A percentile compares a stretch with the other conserved stretches of the same genome.
Evolutionary conservation across 2,797 vertebrate species (phyloP).

Genomic region (Sebastes taczanowskii): DNA sequence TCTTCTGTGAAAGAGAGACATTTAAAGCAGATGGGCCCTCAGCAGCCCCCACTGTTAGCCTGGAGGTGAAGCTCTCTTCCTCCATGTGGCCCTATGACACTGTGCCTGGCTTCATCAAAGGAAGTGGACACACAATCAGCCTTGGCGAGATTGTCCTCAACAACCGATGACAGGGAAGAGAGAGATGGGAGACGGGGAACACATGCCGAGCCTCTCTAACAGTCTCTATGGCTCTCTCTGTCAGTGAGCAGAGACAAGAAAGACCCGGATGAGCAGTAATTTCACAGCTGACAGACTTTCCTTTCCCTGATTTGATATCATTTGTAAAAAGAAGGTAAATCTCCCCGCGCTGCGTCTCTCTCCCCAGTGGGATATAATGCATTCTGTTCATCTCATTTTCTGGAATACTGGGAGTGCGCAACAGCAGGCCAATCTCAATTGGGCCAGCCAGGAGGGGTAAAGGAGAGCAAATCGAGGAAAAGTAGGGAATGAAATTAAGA

Average conservation of each 20-base stretch:
- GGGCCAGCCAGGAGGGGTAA: conserved; percentile 57
- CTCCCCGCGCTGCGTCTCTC: conserved; percentile 61
- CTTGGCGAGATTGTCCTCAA: conserved; percentile 72
- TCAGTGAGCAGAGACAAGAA: conserved; percentile 75
- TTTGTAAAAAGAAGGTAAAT: conserved; percentile 79
- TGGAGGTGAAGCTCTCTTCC: conserved; percentile 22
- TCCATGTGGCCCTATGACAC: conserved; percentile 40
- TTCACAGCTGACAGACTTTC: conserved; percentile 85
- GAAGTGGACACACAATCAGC: conserved; percentile 71
- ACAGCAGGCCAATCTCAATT: conserved; percentile 61
- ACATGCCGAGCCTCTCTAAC: conserved; percentile 47
- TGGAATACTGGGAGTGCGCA: conserved; percentile 56
- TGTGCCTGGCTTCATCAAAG: conserved; percentile 38
- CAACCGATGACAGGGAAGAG: conserved; percentile 41
- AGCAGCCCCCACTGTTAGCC: not conserved
- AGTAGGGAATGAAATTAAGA: conserved; percentile 76
- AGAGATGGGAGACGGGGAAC: conserved; percentile 42
- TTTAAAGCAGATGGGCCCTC: conserved; percentile 19
- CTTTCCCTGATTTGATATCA: conserved; percentile 80
- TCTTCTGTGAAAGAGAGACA: conserved; percentile 9
- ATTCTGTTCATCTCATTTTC: conserved; percentile 77
- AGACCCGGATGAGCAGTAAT: conserved; percentile 85
- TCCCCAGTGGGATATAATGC: conserved; percentile 63
- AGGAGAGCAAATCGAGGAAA: conserved; percentile 68
- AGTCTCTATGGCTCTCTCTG: conserved; percentile 22